A percentile compares a stretch with the other conserved stretches of the same genome.
Evolutionary conservation across 2,888 invertebrate species (phyloP).

Genomic region (Callyntrura sp.): DNA sequence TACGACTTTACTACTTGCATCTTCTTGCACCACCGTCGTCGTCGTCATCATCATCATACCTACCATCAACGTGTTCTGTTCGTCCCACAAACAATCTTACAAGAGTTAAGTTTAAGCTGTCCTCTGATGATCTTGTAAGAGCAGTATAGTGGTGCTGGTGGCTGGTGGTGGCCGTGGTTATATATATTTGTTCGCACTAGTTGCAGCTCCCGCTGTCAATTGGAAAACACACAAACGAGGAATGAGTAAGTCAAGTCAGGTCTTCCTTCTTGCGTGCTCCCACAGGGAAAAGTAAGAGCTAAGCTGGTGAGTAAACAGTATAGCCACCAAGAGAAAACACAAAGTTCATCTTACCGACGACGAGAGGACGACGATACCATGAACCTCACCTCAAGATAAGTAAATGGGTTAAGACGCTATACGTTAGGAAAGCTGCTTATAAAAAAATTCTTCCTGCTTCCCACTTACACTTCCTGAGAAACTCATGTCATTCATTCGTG

Average conservation of each 20-base stretch:
- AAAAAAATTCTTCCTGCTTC: conserved; percentile 10
- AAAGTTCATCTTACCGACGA: conserved; percentile 15
- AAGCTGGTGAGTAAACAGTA: conserved; percentile 61
- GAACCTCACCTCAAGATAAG: conserved; percentile 43
- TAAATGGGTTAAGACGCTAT: conserved; percentile 34
- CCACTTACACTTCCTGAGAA: not conserved
- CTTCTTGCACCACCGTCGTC: conserved; percentile 15
- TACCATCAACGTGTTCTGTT: too few species aligned
- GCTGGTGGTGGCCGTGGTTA: conserved; percentile 3
- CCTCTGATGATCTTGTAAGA: not conserved
- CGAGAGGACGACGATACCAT: not conserved
- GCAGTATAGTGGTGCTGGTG: not conserved
- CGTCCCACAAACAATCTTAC: conserved; percentile 24
- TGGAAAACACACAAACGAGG: conserved; percentile 32
- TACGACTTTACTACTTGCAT: conserved; percentile 19
- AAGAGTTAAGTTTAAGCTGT: conserved; percentile 12
- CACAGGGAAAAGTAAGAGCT: conserved; percentile 65
- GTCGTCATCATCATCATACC: not conserved
- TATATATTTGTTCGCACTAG: conserved; percentile 30
- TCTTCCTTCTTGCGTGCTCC: conserved; percentile 41
- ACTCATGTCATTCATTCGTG: conserved; percentile 24
- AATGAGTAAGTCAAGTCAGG: conserved; percentile 49
- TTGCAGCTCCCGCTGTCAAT: conserved; percentile 51
- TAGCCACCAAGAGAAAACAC: conserved; percentile 46
- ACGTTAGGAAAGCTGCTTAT: conserved; percentile 47